Conservation (phyloP, 2,888 invertebrate species). For the Volucella bombylans region DNA sequence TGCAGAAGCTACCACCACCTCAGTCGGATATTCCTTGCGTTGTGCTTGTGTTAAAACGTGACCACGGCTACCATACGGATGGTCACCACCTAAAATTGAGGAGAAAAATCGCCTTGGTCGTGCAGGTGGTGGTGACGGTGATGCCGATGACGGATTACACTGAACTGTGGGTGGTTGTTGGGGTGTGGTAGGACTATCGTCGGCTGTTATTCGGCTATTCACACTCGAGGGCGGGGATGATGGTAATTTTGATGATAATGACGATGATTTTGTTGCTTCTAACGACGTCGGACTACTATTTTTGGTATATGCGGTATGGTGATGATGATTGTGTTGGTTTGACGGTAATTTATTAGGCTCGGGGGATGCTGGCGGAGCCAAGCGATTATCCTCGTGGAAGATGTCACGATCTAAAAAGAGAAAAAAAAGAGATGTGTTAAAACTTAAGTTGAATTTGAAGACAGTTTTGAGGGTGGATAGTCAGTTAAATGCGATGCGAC, state of each 20-base stretch:
- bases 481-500: conserved; percentile 2
- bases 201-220: conserved; percentile 49
- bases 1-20: conserved; percentile 74
- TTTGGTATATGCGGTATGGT: conserved; percentile 65
- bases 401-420: conserved; percentile 84
- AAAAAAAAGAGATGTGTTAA: conserved; percentile 71
- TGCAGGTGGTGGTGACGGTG: conserved; percentile 65
- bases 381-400: conserved; percentile 82
- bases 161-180: conserved; percentile 34
- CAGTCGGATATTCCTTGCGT: conserved; percentile 88
- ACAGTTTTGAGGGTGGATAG: neutral
- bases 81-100: conserved; percentile 90
- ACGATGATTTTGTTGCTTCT: conserved; percentile 22
- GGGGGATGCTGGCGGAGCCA: conserved; percentile 75
- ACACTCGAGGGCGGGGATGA: conserved; percentile 53
- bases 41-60: conserved; percentile 92
- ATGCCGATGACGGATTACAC: neutral
- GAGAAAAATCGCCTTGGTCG: conserved; percentile 88
- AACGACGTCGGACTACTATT: conserved; percentile 55
- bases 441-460: neutral
- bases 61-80: conserved; percentile 91
- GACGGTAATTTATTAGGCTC: conserved; percentile 66
- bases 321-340: conserved; percentile 13
- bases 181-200: conserved; percentile 45
- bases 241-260: conserved; percentile 31